Conservation (phyloP, 1,140 invertebrate genomes). For the Euglossa dilemma region DNA sequence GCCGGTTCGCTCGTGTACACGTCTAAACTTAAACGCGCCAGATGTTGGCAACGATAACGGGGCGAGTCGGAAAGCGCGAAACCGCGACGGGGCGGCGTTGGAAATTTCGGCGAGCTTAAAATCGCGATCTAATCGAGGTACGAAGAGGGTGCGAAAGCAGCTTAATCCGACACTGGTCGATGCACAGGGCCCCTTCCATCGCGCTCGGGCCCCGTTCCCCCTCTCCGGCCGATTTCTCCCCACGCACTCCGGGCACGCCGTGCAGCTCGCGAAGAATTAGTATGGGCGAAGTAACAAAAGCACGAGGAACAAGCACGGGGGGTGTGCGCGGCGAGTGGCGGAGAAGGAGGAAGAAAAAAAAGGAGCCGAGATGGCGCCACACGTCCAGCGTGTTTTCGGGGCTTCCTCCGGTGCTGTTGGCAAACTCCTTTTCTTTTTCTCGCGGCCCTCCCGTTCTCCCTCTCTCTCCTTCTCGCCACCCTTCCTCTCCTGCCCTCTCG, state of each 20-base stretch:
- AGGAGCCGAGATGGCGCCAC: conserved; percentile 75
- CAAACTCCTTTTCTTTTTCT: conserved; percentile 66
- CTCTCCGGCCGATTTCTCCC: conserved; percentile 45
- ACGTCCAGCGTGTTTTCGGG: conserved; percentile 76
- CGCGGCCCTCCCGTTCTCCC: conserved; percentile 14
- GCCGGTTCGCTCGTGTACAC: background rate
- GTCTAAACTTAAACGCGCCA: conserved; percentile 11
- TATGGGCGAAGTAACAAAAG: conserved; percentile 81
- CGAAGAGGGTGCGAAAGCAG: conserved; percentile 50
- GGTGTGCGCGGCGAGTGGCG: conserved; percentile 59
- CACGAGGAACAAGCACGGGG: conserved; percentile 58
- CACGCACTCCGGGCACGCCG: conserved; percentile 66
- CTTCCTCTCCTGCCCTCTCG: conserved; percentile 44
- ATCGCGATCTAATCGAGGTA: conserved; percentile 48
- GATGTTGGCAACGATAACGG: conserved; percentile 4
- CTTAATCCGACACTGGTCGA: conserved; percentile 54
- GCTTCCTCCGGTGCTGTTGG: conserved; percentile 78
- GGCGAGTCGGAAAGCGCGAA: background rate
- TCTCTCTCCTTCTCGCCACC: conserved; percentile 53
- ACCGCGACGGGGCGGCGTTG: background rate
- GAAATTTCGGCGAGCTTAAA: conserved; percentile 50
- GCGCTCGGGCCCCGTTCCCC: conserved; percentile 12
- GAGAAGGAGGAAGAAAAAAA: conserved; percentile 68
- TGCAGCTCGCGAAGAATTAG: conserved; percentile 78
- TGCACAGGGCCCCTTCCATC: conserved; percentile 42